Percentiles rank a stretch among this genome's conserved stretches.
Evolutionary conservation across 2,113 vertebrate species (phyloP).

Genomic region (Gavia stellata): DNA sequence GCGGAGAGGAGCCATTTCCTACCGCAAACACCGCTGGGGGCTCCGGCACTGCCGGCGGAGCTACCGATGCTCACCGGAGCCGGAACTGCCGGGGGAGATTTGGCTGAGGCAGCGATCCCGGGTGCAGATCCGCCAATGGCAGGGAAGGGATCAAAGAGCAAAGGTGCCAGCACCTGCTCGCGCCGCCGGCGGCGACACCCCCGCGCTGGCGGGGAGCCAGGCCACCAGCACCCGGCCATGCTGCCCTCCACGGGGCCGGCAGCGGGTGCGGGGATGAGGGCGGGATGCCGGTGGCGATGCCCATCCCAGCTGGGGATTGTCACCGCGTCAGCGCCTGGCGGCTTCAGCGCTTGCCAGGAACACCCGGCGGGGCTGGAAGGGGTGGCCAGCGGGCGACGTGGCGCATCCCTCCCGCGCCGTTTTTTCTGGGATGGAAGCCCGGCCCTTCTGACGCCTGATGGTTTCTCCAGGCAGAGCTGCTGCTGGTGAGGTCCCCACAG

Average conservation of each 20-base stretch:
- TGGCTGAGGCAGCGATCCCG: neutral
- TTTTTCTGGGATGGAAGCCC: conserved; percentile 46
- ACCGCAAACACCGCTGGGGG: neutral
- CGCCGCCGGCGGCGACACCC: neutral
- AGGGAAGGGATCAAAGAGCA: conserved; percentile 20
- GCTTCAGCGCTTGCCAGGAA: neutral
- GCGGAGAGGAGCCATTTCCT: neutral
- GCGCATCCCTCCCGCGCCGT: neutral
- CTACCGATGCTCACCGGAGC: neutral
- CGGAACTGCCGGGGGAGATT: neutral
- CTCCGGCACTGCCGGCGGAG: neutral
- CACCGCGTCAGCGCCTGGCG: fast-evolving
- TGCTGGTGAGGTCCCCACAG: neutral
- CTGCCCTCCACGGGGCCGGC: neutral
- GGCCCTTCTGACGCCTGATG: conserved; percentile 22
- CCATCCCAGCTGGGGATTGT: neutral
- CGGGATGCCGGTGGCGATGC: neutral
- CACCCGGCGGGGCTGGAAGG: neutral
- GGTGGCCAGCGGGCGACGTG: conserved; percentile 31
- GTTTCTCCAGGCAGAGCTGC: conserved; percentile 42
- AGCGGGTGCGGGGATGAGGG: neutral
- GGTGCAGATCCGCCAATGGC: neutral
- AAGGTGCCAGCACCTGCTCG: neutral
- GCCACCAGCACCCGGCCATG: neutral
- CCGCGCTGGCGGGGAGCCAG: neutral